These are phyloP conservation scores for Orchesellides sinensis DNA, from an alignment of 2,888 invertebrate species.

Conservation along the genomic window DNA sequence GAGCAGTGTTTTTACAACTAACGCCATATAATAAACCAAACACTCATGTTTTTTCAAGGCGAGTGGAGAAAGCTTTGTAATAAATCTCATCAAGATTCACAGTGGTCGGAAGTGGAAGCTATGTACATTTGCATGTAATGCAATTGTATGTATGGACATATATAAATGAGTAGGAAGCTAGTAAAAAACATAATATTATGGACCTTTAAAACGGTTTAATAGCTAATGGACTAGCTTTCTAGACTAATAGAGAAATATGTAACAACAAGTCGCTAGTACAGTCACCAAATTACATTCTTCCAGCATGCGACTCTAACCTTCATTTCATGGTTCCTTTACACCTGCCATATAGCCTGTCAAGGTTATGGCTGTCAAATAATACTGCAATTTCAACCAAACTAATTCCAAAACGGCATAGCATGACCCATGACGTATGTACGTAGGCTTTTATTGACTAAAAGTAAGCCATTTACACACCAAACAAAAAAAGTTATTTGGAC, in stretches of 20 bases:
- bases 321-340: slow-evolving; percentile 11
- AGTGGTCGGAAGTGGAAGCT: slow-evolving; percentile 42
- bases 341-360: slow-evolving; percentile 6
- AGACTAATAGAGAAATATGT: no score
- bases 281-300: slow-evolving; percentile 6
- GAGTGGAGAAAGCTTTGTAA: slow-evolving; percentile 53
- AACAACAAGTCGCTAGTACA: no score
- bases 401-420: no score
- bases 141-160: no score
- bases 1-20: slow-evolving; percentile 22
- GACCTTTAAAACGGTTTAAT: neutral
- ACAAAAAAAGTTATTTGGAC: no score
- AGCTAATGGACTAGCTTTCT: neutral
- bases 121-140: no score
- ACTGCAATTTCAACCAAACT: neutral
- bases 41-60: slow-evolving; percentile 46
- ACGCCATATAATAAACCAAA: neutral
- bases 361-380: neutral
- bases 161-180: slow-evolving; percentile 5
- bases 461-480: no score
- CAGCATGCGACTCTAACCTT: neutral
- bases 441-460: no score
- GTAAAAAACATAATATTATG: no score
- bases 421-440: no score
- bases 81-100: slow-evolving; percentile 24